A percentile compares a stretch with the other conserved stretches of the same genome.
Evolutionary conservation across 1,140 invertebrate genomes (phyloP).

Genomic region (Tenebrio molitor): DNA sequence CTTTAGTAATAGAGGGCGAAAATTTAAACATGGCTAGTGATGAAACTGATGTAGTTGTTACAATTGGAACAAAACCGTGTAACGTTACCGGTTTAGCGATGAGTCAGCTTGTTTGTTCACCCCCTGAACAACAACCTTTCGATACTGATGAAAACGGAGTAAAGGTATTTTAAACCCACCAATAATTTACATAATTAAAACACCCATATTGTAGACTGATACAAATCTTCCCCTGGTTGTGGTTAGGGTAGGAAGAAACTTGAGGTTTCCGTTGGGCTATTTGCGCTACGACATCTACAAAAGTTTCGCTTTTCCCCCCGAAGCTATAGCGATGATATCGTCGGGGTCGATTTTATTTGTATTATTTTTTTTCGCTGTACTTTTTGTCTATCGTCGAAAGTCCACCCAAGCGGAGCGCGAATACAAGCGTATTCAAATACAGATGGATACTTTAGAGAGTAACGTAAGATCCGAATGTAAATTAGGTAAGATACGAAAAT

Average conservation of each 20-base stretch:
- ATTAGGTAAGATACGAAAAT: slow-evolving; percentile 73
- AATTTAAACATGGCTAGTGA: slow-evolving; percentile 92
- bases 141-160: slow-evolving; percentile 89
- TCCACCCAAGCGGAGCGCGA: slow-evolving; percentile 95
- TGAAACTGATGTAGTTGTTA: slow-evolving; percentile 94
- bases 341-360: slow-evolving; percentile 87
- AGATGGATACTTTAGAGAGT: slow-evolving; percentile 99
- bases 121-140: slow-evolving; percentile 87
- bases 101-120: slow-evolving; percentile 91
- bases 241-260: slow-evolving; percentile 87
- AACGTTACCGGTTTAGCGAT: slow-evolving; percentile 94
- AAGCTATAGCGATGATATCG: slow-evolving; percentile 88
- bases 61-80: slow-evolving; percentile 88
- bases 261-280: slow-evolving; percentile 90
- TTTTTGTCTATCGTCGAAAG: slow-evolving; percentile 91
- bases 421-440: slow-evolving; percentile 97
- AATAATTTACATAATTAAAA: slow-evolving; percentile 9
- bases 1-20: slow-evolving; percentile 95
- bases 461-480: slow-evolving; percentile 98
- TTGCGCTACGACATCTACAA: slow-evolving; percentile 91
- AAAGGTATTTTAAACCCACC: slow-evolving; percentile 67
- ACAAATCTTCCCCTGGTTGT: slow-evolving; percentile 88
- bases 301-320: slow-evolving; percentile 86
- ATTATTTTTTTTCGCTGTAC: slow-evolving; percentile 86
- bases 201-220: slow-evolving; percentile 68